A percentile compares a stretch with the other conserved stretches of the same genome.
These are phyloP conservation scores for Epsilonema sp. DNA, from an alignment of 2,888 invertebrate genomes.

Conservation along the genomic window DNA sequence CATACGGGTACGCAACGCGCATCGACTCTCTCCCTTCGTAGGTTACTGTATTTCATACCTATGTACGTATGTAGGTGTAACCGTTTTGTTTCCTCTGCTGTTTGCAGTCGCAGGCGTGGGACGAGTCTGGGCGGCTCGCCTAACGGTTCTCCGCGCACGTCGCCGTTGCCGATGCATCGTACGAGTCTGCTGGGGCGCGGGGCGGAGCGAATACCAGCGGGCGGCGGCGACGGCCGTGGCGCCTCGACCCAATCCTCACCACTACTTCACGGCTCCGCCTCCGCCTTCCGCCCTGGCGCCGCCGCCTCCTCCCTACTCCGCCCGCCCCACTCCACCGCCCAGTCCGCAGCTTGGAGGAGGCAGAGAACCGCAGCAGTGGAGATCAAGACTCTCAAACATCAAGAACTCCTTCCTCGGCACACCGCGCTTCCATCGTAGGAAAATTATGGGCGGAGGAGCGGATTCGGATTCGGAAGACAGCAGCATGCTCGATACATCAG, in stretches of 20 bases:
- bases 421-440: constrained; percentile 80
- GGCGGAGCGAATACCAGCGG: constrained; percentile 19
- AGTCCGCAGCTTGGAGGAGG: constrained; percentile 1
- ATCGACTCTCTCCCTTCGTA: no score
- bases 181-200: no score
- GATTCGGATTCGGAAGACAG: constrained; percentile 34
- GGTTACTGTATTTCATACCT: background rate
- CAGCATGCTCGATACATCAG: constrained; percentile 24
- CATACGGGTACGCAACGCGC: background rate
- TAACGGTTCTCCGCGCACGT: constrained; percentile 20
- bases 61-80: no score
- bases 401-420: constrained; percentile 93
- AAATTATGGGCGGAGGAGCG: constrained; percentile 47
- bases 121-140: constrained; percentile 25
- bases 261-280: constrained; percentile 24
- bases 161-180: constrained; percentile 14
- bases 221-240: constrained; percentile 14
- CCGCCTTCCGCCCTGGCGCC: constrained; percentile 15
- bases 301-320: constrained; percentile 17
- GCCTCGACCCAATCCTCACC: constrained; percentile 16
- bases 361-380: constrained; percentile 74
- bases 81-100: no score
- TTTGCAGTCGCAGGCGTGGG: constrained; percentile 12
- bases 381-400: constrained; percentile 71
- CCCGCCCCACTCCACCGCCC: constrained; percentile 25